Evolutionary conservation across 2,888 invertebrate species (phyloP).

Genomic region (Nebria brevicollis): DNA sequence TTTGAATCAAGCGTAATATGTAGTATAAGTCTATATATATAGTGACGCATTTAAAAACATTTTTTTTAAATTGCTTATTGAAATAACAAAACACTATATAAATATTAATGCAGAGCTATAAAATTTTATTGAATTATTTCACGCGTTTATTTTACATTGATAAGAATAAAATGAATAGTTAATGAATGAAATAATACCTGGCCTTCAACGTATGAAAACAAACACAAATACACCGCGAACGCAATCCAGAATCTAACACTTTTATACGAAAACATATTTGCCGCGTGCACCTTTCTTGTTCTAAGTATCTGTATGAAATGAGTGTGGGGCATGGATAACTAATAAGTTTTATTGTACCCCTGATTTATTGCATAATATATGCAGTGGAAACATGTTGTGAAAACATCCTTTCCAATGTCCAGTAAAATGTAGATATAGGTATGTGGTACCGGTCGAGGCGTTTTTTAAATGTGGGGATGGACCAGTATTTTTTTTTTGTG

Average conservation of each 20-base stretch:
- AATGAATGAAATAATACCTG: conserved; percentile 22
- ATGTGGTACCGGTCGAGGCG: not conserved
- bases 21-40: not conserved
- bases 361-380: conserved; percentile 44
- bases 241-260: conserved; percentile 17
- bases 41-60: not conserved
- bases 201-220: conserved; percentile 6
- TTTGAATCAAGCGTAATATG: not conserved
- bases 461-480: conserved; percentile 36
- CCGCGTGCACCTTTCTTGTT: conserved; percentile 25
- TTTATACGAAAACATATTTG: conserved; percentile 19
- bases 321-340: conserved; percentile 7
- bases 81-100: not conserved
- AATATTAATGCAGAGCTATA: not conserved
- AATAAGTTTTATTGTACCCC: conserved; percentile 43
- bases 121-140: not conserved
- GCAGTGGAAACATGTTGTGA: conserved; percentile 30
- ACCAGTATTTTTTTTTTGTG: not conserved
- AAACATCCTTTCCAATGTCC: conserved; percentile 38
- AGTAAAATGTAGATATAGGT: conserved; percentile 21
- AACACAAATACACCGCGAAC: conserved; percentile 24
- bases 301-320: conserved; percentile 33
- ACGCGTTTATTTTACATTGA: not conserved
- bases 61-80: not conserved
- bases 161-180: not conserved